phyloP scores from a whole-genome alignment of 2,888 invertebrate species.

The Cosmia trapezina region DNA sequence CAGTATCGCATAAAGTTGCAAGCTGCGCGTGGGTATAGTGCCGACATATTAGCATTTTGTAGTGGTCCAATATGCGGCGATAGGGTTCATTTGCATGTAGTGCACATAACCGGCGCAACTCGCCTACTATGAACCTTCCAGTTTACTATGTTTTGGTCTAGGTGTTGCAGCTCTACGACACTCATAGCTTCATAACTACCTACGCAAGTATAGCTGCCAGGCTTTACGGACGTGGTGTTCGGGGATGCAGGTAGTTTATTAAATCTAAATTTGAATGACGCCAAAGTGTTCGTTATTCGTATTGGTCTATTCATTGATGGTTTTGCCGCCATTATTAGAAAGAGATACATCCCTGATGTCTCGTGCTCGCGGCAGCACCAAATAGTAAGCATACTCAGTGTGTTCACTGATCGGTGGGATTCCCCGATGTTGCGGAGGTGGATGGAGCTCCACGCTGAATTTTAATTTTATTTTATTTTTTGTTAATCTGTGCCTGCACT shows the following conservation, averaged over 20 bases:
- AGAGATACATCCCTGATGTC: too few relatives aligned
- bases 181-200: neutral
- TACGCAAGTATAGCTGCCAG: neutral
- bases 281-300: neutral
- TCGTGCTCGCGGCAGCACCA: too few relatives aligned
- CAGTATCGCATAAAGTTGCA: constrained; percentile 32
- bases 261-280: neutral
- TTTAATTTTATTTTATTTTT: too few relatives aligned
- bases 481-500: too few relatives aligned
- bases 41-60: constrained; percentile 37
- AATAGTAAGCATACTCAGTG: too few relatives aligned
- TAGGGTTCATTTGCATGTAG: constrained; percentile 47
- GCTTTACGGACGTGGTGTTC: neutral
- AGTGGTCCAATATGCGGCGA: constrained; percentile 25
- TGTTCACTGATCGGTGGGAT: too few relatives aligned
- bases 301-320: too few relatives aligned
- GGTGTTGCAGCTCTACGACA: constrained; percentile 4
- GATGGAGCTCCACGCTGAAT: too few relatives aligned
- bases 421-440: too few relatives aligned
- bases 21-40: constrained; percentile 14
- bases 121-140: constrained; percentile 32
- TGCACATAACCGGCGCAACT: constrained; percentile 39
- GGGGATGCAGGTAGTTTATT: neutral
- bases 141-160: constrained; percentile 46
- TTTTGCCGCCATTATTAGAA: too few relatives aligned